Evolutionary conservation across 2,797 vertebrate genomes (phyloP).

Genomic region (Fistularia tabacaria): DNA sequence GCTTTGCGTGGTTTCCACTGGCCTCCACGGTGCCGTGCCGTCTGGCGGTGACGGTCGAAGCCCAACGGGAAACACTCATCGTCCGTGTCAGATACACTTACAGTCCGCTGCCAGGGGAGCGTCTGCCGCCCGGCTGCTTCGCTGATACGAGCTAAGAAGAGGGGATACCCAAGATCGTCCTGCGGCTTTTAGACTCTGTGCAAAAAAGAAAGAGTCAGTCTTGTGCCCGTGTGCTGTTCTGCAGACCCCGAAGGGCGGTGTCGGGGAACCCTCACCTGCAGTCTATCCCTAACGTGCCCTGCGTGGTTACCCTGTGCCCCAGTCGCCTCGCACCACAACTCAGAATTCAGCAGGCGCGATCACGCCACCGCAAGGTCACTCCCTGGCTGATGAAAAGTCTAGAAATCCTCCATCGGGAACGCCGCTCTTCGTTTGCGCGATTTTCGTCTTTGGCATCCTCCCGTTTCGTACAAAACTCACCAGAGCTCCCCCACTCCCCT

Average conservation of each 20-base stretch:
- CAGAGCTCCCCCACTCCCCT: background rate
- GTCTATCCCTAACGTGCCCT: constrained; percentile 7
- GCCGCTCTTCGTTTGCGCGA: constrained; percentile 14
- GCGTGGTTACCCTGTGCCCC: constrained; percentile 23
- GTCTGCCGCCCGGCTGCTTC: too few relatives aligned
- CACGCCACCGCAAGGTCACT: background rate
- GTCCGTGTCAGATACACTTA: background rate
- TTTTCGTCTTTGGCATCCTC: background rate
- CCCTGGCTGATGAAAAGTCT: constrained; percentile 7
- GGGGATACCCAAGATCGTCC: too few relatives aligned
- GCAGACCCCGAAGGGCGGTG: background rate
- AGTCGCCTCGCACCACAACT: constrained; percentile 13
- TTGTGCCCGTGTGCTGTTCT: constrained; percentile 12
- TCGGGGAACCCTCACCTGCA: background rate
- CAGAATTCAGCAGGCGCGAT: constrained; percentile 4
- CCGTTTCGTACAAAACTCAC: background rate
- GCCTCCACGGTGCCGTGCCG: too few relatives aligned
- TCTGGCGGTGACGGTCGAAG: too few relatives aligned
- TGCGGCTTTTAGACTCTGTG: too few relatives aligned
- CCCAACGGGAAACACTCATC: background rate
- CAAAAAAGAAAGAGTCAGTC: too few relatives aligned
- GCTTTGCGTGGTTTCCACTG: constrained; percentile 27
- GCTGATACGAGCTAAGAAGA: background rate
- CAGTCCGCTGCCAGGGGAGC: background rate
- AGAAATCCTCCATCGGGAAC: constrained; percentile 6